Base-by-base conservation (phyloP, 1,140 invertebrate genomes). In the Drosophila aff. region DNA sequence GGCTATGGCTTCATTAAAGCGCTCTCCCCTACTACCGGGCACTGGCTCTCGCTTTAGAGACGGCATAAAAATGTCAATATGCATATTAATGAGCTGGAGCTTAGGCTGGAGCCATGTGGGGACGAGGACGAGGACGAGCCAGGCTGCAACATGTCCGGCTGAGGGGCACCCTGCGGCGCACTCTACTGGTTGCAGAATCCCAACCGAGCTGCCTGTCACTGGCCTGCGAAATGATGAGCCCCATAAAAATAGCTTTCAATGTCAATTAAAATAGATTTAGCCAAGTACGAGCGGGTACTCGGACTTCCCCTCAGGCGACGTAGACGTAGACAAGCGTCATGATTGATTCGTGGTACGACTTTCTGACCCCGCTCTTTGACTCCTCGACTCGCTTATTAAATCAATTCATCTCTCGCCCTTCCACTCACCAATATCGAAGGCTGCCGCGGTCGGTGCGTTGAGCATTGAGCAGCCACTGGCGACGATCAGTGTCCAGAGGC, bases 371-470 rank as follows among this genome's bases (percentile, higher is more conserved):
- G 4, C 53, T n/a, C 21, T 43, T 40, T 60, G 55, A 66, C 50
- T 49, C 40, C 46, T 28, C 66, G 47, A 61, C 52, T 63, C 50
- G 63, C 61, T 28, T 60, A 53, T 69, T 71, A 43, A 55, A 44
- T 53, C 31, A 36, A 62, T 44, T 66, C 38, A 50, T 18, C 60
- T 18, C 60, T 55, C 23, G 31, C 38, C 23, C 16, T 31, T 44
- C 16, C 26, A 90, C 91, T 92, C 66, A 92, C 91, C 91, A 80
- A 92, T 90, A 71, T 92, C 91, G 79, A 92, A 92, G 60, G 82
- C 84, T 41, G 76, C 66, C 67, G 79, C 73, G 18, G 73, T 62
- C 59, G 89, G 73, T 47, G 77, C 59, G 63, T 82, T 90, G 74
- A 92, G 79, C 82, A 91, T 76, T 76, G 91, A 53, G 58, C 64